Evolutionary conservation across 2,113 vertebrate genomes (phyloP), one percentile per base, ranked within the genome.

Genomic region (Cettia cetti): DNA sequence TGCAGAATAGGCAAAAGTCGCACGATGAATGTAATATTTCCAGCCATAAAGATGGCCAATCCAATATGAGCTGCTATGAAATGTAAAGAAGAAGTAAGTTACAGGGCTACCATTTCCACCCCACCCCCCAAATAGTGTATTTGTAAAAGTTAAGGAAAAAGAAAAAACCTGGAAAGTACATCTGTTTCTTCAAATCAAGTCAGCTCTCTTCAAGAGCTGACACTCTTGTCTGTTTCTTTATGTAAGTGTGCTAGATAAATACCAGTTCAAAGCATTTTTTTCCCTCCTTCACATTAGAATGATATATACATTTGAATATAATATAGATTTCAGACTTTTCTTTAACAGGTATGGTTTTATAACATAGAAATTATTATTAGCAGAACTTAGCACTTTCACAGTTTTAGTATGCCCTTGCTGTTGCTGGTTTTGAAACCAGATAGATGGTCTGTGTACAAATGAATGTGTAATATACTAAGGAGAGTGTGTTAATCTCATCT

Each of bases 361-460:
- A 26, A 50, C n/a, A 37, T 7, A 69, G 42, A 80, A 85, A 61
- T 82, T 49, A 68, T 26, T 42, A 45, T 72, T 74, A 78, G 42
- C 52, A 69, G 52, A 77, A 22, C 9, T 66, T 93, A 90, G 60
- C 71, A 64, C 33, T 50, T 94, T 91, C 42, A 40, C 63, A 64
- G 71, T 93, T 95, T 81, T 86, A 88, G 80, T 85, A 33, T 37
- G 42, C 17, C 77, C 72, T 75, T 92, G 81, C 59, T 70, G n/a
- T 68, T 76, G 30, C 28, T 76, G 53, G 21, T 37, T 94, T 56
- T 89, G 86, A 71, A 89, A 89, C 47, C 75, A 92, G 87, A 72
- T 91, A 78, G 78, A 26, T 65, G 23, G 33, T 65, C 59, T 92
- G n/a, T 78, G 30, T 82, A 35, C 49, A 79, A 92, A 26, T 82